Evolutionary conservation across 2,797 vertebrate genomes (phyloP).

Genomic region (Dendrocincla fuliginosa): DNA sequence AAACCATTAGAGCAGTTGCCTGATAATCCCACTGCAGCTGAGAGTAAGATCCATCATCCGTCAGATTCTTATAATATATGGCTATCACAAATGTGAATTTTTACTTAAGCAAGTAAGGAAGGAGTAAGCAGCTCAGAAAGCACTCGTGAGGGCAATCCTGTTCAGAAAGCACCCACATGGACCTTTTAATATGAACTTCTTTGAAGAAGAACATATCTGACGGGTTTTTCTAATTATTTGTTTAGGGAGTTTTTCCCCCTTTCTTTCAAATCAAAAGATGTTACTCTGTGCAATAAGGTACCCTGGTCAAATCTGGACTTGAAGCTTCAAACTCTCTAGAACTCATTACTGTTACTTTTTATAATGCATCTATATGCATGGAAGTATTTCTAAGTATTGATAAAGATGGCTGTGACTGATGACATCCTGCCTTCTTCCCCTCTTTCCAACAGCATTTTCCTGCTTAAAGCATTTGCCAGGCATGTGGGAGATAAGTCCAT

Average conservation of each 20-base stretch:
- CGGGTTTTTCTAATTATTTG: background rate
- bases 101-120: background rate
- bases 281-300: background rate
- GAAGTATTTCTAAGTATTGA: background rate
- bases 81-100: background rate
- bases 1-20: background rate
- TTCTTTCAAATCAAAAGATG: background rate
- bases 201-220: background rate
- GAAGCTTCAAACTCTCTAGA: background rate
- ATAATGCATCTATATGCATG: background rate
- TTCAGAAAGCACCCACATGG: background rate
- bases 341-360: background rate
- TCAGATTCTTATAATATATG: background rate
- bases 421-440: background rate
- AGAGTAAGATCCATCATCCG: background rate
- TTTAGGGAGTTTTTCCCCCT: rapidly evolving
- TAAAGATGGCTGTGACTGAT: background rate
- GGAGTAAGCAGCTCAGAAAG: background rate
- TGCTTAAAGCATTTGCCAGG: background rate
- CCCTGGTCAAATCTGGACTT: background rate
- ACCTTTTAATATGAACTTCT: background rate
- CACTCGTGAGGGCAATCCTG: rapidly evolving
- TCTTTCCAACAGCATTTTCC: background rate
- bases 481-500: background rate
- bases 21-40: background rate